Conservation (phyloP, 2,888 invertebrate species). For the Merodon equestris region DNA sequence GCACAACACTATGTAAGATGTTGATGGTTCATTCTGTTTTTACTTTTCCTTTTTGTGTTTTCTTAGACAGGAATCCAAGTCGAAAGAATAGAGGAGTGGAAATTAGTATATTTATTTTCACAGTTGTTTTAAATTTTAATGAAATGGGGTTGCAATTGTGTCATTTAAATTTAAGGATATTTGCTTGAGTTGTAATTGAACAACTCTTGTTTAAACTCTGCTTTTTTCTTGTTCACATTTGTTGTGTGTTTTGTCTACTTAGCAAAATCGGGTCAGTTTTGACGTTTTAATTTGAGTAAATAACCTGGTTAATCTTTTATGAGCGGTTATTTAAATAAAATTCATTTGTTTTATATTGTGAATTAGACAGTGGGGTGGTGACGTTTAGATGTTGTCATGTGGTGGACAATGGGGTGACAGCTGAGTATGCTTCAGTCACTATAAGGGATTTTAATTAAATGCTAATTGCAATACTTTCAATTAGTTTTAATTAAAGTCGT, state of each 20-base stretch:
- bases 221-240: neutral
- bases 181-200: constrained; percentile 35
- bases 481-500: too few relatives aligned
- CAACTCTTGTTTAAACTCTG: constrained; percentile 3
- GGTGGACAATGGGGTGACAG: too few relatives aligned
- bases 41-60: neutral
- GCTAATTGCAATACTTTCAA: too few relatives aligned
- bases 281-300: constrained; percentile 4
- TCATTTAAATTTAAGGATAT: constrained; percentile 32
- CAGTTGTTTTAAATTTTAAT: constrained; percentile 43
- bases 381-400: too few relatives aligned
- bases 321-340: too few relatives aligned
- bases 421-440: too few relatives aligned
- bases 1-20: constrained; percentile 16
- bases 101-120: constrained; percentile 32
- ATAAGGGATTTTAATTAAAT: too few relatives aligned
- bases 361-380: too few relatives aligned
- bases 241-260: constrained; percentile 1
- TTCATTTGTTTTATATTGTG: too few relatives aligned
- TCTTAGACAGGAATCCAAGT: constrained; percentile 8
- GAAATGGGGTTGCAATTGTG: constrained; percentile 46
- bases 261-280: constrained; percentile 24
- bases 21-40: neutral
- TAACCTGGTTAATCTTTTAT: neutral
- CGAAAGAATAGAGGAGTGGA: constrained; percentile 1